These are phyloP conservation scores for Agrochola circellaris DNA, from an alignment of 2,888 invertebrate species.

Conservation along the genomic window DNA sequence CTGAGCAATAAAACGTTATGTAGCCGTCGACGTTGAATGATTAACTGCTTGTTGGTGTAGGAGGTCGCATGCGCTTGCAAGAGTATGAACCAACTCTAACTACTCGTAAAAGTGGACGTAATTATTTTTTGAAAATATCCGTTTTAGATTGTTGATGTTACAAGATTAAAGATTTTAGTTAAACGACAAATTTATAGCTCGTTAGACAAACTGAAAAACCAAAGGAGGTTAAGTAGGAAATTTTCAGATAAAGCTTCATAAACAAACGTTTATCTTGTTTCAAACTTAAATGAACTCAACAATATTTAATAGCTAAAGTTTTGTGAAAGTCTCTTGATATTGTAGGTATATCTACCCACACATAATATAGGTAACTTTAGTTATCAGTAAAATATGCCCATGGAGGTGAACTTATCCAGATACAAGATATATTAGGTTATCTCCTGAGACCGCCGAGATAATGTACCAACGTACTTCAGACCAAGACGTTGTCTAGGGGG, in stretches of 20 bases:
- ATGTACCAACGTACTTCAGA: slow-evolving; percentile 74
- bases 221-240: background rate
- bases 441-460: slow-evolving; percentile 74
- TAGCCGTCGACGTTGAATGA: slow-evolving; percentile 75
- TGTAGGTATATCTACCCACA: background rate
- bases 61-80: slow-evolving; percentile 67
- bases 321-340: background rate
- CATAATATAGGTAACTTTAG: background rate
- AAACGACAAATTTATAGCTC: background rate
- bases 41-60: slow-evolving; percentile 72
- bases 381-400: slow-evolving; percentile 57
- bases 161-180: slow-evolving; percentile 10
- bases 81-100: slow-evolving; percentile 65
- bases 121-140: slow-evolving; percentile 66
- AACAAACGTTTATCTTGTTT: slow-evolving; percentile 23
- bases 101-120: slow-evolving; percentile 68
- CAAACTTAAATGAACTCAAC: slow-evolving; percentile 36
- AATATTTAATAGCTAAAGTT: slow-evolving; percentile 25
- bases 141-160: slow-evolving; percentile 21
- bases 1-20: slow-evolving; percentile 74
- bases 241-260: slow-evolving; percentile 13
- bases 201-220: slow-evolving; percentile 2
- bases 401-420: slow-evolving; percentile 63
- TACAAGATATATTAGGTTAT: slow-evolving; percentile 73
- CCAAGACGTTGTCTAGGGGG: slow-evolving; percentile 73